Percentiles rank a stretch among this genome's conserved stretches.
phyloP scores from a whole-genome alignment of 2,888 invertebrate genomes.

The Brachypterus glaber region DNA sequence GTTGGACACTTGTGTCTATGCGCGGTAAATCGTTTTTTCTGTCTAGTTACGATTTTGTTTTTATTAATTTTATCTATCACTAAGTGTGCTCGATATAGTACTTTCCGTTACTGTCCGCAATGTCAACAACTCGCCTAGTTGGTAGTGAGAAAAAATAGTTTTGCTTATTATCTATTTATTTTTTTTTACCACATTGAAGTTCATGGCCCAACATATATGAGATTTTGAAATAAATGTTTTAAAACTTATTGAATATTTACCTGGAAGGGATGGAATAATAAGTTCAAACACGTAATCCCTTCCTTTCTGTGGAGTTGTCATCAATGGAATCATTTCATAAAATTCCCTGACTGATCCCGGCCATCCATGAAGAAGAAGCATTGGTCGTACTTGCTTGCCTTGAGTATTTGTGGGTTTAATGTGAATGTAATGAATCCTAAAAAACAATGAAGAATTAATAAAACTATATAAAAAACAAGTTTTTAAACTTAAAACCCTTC shows the following conservation, averaged over 20 bases:
- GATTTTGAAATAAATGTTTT: not conserved
- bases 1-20: too few relatives aligned
- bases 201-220: too few relatives aligned
- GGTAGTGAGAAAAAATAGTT: too few relatives aligned
- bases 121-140: too few relatives aligned
- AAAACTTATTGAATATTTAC: slow-evolving; percentile 6
- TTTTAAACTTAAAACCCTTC: not conserved
- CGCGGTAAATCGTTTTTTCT: too few relatives aligned
- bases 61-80: too few relatives aligned
- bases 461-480: not conserved
- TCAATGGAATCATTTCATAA: slow-evolving; percentile 48
- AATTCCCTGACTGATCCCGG: slow-evolving; percentile 78
- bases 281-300: slow-evolving; percentile 18
- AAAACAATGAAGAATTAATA: slow-evolving; percentile 3
- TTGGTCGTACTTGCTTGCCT: slow-evolving; percentile 45
- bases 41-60: too few relatives aligned
- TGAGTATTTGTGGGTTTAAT: slow-evolving; percentile 39
- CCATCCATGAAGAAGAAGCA: slow-evolving; percentile 77
- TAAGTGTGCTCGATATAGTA: too few relatives aligned
- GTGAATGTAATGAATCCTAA: slow-evolving; percentile 57
- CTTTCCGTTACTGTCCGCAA: too few relatives aligned
- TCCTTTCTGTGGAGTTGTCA: slow-evolving; percentile 42
- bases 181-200: too few relatives aligned
- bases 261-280: slow-evolving; percentile 22
- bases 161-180: too few relatives aligned